Evolutionary conservation across 2,888 invertebrate species (phyloP).

Genomic region (Cephus pulcher): DNA sequence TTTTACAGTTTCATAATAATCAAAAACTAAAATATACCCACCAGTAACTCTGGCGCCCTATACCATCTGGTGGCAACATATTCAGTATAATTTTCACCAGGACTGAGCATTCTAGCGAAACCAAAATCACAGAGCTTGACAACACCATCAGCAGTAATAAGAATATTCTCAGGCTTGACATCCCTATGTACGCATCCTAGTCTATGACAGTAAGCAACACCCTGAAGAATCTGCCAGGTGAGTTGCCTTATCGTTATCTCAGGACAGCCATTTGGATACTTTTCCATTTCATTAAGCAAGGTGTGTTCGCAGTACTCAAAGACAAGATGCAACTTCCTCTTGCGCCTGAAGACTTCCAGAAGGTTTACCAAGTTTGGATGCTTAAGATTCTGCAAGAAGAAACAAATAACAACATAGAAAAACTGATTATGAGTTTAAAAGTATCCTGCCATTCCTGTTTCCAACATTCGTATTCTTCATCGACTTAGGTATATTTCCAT

Average conservation of each 20-base stretch:
- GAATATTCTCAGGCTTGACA: slow-evolving; percentile 98
- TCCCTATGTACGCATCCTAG: slow-evolving; percentile 97
- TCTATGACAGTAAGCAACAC: slow-evolving; percentile 96
- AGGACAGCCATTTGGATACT: slow-evolving; percentile 92
- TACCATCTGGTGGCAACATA: slow-evolving; percentile 99
- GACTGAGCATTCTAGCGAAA: slow-evolving; percentile 95
- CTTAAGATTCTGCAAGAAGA: slow-evolving; percentile 86
- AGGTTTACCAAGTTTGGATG: slow-evolving; percentile 98
- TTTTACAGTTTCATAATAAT: background rate
- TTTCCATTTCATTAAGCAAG: slow-evolving; percentile 95
- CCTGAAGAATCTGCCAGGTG: slow-evolving; percentile 94
- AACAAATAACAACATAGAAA: background rate
- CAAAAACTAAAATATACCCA: slow-evolving; percentile 28
- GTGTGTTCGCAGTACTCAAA: slow-evolving; percentile 99
- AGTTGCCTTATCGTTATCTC: slow-evolving; percentile 92
- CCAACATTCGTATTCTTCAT: background rate
- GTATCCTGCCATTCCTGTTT: background rate
- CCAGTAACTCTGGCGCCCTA: slow-evolving; percentile 92
- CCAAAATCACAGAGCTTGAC: slow-evolving; percentile 99
- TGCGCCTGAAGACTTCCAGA: slow-evolving; percentile 96
- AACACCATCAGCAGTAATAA: slow-evolving; percentile 91
- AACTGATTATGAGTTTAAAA: background rate
- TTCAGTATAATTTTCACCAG: slow-evolving; percentile 98
- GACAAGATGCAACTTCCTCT: slow-evolving; percentile 94
- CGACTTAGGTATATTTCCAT: background rate